Conservation (phyloP, 1,140 invertebrate genomes). For the Ostrea denselamellosa region DNA sequence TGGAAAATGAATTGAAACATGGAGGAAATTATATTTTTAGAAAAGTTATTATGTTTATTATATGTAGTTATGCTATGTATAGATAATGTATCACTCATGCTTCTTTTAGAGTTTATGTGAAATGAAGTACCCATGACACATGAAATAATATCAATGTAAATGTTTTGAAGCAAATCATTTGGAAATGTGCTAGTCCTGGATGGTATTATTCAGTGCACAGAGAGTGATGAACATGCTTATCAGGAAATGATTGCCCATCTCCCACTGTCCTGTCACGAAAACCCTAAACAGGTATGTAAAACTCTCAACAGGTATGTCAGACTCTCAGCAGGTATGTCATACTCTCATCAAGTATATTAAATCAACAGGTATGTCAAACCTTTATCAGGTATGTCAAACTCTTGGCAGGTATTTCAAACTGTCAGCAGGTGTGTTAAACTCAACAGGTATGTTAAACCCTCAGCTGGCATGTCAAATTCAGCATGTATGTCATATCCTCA, state of each 20-base stretch:
- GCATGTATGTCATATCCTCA: slow-evolving; percentile 83
- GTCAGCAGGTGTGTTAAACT: background rate
- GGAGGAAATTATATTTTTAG: too few species aligned
- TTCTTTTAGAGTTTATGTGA: too few species aligned
- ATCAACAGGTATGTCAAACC: background rate
- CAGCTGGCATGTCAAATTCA: too few species aligned
- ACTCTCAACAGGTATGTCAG: background rate
- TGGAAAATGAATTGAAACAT: too few species aligned
- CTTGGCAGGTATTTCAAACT: background rate
- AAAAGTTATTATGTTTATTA: too few species aligned
- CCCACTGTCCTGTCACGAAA: slow-evolving; percentile 93
- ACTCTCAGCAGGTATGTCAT: background rate
- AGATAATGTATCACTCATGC: too few species aligned
- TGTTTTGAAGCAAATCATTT: slow-evolving; percentile 86
- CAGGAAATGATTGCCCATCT: slow-evolving; percentile 99
- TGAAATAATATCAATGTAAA: background rate
- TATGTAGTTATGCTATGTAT: too few species aligned
- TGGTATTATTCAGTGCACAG: slow-evolving; percentile 97
- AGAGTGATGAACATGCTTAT: slow-evolving; percentile 97
- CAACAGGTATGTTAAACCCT: too few species aligned
- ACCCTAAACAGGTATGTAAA: slow-evolving; percentile 89
- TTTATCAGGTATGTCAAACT: too few species aligned
- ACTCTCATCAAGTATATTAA: too few species aligned
- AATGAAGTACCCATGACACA: too few species aligned
- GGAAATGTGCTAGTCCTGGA: slow-evolving; percentile 95